A percentile compares a stretch with the other conserved stretches of the same genome.
Conservation (phyloP, 2,888 invertebrate species). For the Philhelius pedissequus region DNA sequence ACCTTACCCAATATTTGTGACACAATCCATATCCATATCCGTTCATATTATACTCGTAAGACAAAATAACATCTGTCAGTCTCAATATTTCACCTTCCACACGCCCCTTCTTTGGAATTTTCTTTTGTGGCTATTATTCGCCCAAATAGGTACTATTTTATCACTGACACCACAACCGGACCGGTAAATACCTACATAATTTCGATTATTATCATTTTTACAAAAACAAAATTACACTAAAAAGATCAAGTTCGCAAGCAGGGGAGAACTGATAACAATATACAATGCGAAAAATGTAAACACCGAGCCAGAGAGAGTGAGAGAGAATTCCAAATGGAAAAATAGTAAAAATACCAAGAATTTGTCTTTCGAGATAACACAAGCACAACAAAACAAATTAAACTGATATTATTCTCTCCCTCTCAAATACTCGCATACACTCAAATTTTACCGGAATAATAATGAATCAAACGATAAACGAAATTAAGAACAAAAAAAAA, state of each 20-base stretch:
- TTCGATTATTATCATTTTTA: constrained; percentile 3
- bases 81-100: constrained; percentile 1
- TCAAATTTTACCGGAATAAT: neutral
- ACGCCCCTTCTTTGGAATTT: constrained; percentile 27
- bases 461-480: constrained; percentile 2
- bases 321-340: constrained; percentile 16
- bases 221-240: neutral
- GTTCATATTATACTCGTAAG: constrained; percentile 22
- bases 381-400: neutral
- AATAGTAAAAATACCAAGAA: neutral
- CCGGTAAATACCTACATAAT: neutral
- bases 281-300: constrained; percentile 46
- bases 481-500: neutral
- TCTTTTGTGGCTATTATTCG: constrained; percentile 16
- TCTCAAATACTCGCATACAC: neutral
- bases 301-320: neutral
- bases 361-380: neutral
- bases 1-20: constrained; percentile 54
- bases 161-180: neutral
- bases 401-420: constrained; percentile 4
- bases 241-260: constrained; percentile 57
- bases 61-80: constrained; percentile 33
- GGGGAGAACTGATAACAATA: constrained; percentile 39
- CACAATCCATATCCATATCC: no score
- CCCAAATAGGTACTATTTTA: neutral